A percentile compares a stretch with the other conserved stretches of the same genome.
Conservation (phyloP, 2,113 vertebrate species). For the Hystrix cristata region DNA sequence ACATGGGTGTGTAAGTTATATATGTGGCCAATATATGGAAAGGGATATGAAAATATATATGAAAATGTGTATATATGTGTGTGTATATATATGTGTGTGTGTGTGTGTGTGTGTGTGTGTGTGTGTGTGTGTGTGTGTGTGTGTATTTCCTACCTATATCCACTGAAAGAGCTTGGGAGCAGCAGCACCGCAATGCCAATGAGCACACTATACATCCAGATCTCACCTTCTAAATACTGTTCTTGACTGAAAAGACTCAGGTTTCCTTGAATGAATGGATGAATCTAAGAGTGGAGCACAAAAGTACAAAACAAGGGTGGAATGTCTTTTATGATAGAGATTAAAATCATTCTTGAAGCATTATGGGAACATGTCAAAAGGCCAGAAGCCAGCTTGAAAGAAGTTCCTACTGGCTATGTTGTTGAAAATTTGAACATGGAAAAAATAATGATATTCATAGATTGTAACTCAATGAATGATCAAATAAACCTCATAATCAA, state of each 20-base stretch:
- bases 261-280: background rate
- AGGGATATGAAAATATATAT: background rate
- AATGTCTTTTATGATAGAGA: background rate
- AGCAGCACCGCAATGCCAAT: background rate
- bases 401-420: background rate
- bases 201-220: background rate
- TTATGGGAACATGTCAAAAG: background rate
- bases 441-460: background rate
- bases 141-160: background rate
- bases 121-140: background rate
- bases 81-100: background rate
- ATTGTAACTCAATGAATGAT: background rate
- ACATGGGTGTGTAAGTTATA: background rate
- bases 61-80: background rate
- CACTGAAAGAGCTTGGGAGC: background rate
- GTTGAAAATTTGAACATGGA: background rate
- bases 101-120: no score
- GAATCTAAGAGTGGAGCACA: background rate
- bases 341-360: conserved; percentile 21
- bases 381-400: background rate
- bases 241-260: background rate
- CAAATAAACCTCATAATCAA: background rate
- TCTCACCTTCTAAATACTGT: background rate
- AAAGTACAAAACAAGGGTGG: background rate
- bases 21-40: background rate